Evolutionary conservation across 2,113 vertebrate species (phyloP), one percentile per base, ranked within the genome.

Genomic region (Centropus unirufus): DNA sequence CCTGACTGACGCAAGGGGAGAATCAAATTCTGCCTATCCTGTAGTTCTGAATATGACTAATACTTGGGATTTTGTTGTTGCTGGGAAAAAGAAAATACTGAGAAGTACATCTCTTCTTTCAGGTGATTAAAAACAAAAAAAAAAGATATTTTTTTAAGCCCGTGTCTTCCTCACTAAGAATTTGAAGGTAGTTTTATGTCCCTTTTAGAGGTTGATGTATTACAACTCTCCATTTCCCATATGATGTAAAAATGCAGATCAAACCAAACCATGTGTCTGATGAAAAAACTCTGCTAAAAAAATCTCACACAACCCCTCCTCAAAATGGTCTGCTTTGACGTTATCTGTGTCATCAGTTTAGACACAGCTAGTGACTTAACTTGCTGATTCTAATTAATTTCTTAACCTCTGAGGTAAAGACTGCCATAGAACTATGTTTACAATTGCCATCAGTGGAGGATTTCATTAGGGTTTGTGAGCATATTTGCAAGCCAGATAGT

Each of bases 291-390:
- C 9, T 17, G 19, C 27, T 42, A 52, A 62, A 63, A 69, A 69
- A n/a, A n/a, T 4, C 1, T 9, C 18, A 42, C 5, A 1, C 5
- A 64, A 8, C 2, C 24, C 2, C 3, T 4, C 54, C 8, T 24
- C 24, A 29, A 39, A 69, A 22, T 26, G 2, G 23, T 76, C 26
- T 75, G 3, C 29, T 49, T 42, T 83, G 34, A 73, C 0, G 0
- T 49, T 18, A 39, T n/a, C 5, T 44, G 14, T 79, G 42, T 66
- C 21, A 40, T 46, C 40, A 46, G 0, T 61, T 69, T 88, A 29
- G 34, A 83, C 51, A 30, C 42, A 69, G 26, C 29, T 7, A 47
- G 26, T 36, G n/a, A 39, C 16, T 76, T 76, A 66, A 55, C 42
- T 81, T 78, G 9, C 57, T 74, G 42, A 46, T 23, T 63, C 10